Evolutionary conservation across 2,888 invertebrate species (phyloP).

Genomic region (Melolontha melolontha): DNA sequence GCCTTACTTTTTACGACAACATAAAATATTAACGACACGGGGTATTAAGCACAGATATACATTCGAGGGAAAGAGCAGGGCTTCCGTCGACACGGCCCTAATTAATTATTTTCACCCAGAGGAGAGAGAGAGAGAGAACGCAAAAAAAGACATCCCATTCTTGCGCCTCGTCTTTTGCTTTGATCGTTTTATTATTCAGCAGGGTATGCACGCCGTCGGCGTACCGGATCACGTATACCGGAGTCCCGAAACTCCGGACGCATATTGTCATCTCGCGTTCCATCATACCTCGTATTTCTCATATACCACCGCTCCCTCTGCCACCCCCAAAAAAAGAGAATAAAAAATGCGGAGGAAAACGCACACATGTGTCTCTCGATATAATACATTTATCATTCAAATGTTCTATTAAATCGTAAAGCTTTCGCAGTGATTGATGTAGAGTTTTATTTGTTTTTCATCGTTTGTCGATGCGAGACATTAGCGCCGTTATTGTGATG

Average conservation of each 20-base stretch:
- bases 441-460: slow-evolving; percentile 46
- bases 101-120: slow-evolving; percentile 35
- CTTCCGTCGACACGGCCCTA: slow-evolving; percentile 32
- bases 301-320: neutral
- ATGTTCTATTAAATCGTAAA: slow-evolving; percentile 44
- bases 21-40: slow-evolving; percentile 38
- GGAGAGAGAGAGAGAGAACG: neutral
- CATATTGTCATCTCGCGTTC: neutral
- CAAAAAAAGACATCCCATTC: slow-evolving; percentile 15
- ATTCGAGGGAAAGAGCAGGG: slow-evolving; percentile 18
- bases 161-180: neutral
- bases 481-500: slow-evolving; percentile 30
- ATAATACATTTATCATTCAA: slow-evolving; percentile 45
- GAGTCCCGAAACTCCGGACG: slow-evolving; percentile 12
- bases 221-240: slow-evolving; percentile 21
- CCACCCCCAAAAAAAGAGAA: neutral
- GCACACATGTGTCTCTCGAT: slow-evolving; percentile 40
- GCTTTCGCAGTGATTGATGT: slow-evolving; percentile 44
- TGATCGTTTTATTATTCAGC: slow-evolving; percentile 33
- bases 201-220: slow-evolving; percentile 6
- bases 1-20: slow-evolving; percentile 28
- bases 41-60: slow-evolving; percentile 35
- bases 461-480: slow-evolving; percentile 36
- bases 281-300: neutral
- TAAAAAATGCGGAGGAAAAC: slow-evolving; percentile 20